Evolutionary conservation across 2,797 vertebrate genomes (phyloP), one percentile per base, ranked within the genome.

Genomic region (Epinephelus awoara): DNA sequence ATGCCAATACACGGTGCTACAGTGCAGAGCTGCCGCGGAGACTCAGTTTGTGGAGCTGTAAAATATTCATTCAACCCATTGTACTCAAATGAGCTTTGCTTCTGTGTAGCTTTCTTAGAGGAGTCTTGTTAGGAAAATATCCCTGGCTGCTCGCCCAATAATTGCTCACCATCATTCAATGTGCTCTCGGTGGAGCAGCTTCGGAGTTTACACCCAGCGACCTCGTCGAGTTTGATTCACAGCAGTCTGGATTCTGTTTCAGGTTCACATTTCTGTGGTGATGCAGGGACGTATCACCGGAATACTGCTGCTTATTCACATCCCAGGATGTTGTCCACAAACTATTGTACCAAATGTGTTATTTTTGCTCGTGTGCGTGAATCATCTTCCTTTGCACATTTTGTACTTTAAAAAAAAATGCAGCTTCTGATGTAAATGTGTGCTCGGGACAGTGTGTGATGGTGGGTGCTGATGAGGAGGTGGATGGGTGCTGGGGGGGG

Each of bases 181-280:
- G 56, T 69, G 59, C 65, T 59, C 59, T 70, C 65, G 4, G 15
- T 25, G n/a, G 68, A 72, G 69, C 46, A 42, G 42, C 72, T 79
- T 27, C 17, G 2, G 66, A 64, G 65, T 85, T 85, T 83, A 83
- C 61, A 86, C 84, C 69, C 80, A 55, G 11, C 78, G 70, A 88
- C 76, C 75, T 79, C 13, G 27, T 50, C 54, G 58, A 70, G 70
- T 79, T 79, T 44, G 54, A 72, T 62, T 71, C 21, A 19, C 29
- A 15, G 34, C 47, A 47, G 62, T 62, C 77, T 70, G 68, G 63
- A 77, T 88, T 69, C 76, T 65, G 64, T 87, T 88, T 85, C 10
- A 3, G 51, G 56, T 83, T 74, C 47, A 61, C 15, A 71, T 81
- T 54, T 74, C 42, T 72, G 6, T 14, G 3, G 47, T 38, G 23